Base-by-base conservation (phyloP, 2,797 vertebrate species). In the Periparus ater region DNA sequence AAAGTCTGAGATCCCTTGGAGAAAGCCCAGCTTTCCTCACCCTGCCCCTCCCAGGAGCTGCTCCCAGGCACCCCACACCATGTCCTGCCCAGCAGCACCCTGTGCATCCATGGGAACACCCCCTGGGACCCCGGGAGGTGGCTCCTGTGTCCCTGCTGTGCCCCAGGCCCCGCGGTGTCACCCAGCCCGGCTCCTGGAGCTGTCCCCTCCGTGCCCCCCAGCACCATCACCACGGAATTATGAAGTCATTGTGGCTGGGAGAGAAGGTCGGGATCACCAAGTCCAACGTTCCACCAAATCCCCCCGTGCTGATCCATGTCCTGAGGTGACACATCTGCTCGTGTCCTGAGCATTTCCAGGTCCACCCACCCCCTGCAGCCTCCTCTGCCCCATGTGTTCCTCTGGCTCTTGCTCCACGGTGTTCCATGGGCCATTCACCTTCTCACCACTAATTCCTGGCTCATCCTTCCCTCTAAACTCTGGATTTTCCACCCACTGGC, bases 11-110 rank as follows among this genome's bases (percentile, higher is more conserved):
- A 14, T 22, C 6, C 27, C 42, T 72, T 32, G n/a, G 60, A 88
- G 42, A 68, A 76, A 50, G 54, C 54, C 7, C 54, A 81, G 6
- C 67, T 51, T 40, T 60, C 55, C 27, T 80, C 51, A 14, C 50
- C 19, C 44, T 44, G 53, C 40, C 66, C 30, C 14, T 54, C 36
- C 8, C 54, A n/a, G 27, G 34, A 73, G 63, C 45, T 66, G 32
- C 34, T 79, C 27, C 30, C 0, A 1, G 47, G 18, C 2, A 6
- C 6, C 25, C 0, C 2, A 11, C 26, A 3, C 20, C 4, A 0
- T 0, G 21, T 55, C 48, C 62, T 75, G 58, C 45, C 65, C 68
- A 20, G 73, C 16, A 44, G 66, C 45, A 23, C n/a, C 25, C n/a
- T n/a, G n/a, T n/a, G n/a, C n/a, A n/a, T n/a, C n/a, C 8, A 2